Base-by-base conservation (phyloP, 2,797 vertebrate genomes). In the Alca torda region DNA sequence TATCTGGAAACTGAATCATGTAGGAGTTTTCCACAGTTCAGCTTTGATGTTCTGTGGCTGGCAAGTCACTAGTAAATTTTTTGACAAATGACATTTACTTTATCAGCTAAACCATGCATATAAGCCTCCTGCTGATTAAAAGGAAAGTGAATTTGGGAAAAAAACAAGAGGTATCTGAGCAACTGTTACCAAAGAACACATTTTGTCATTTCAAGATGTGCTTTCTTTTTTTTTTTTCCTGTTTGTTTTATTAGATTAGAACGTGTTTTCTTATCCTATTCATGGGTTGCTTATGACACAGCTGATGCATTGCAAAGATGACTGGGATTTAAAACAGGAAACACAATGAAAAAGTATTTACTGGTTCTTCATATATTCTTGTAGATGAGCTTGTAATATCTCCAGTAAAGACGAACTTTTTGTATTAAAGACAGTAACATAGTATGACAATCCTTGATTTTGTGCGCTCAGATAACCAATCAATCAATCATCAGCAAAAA, bases 51-150 rank as follows among this genome's bases (percentile, higher is more conserved):
- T 95, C 76, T 88, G 60, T 77, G 89, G 60, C 79, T 95, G 84
- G 76, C 79, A 93, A 96, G 63, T 56, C 76, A 54, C 76, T 94
- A 84, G 85, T 79, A 95, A 83, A 82, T 95, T 96, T 95, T 93
- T 88, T 93, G 77, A 90, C 80, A 96, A 93, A 86, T 95, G 74
- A 51, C 92, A 94, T 96, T 91, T 95, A 91, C 79, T 97, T 93
- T 96, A 90, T 94, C 89, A 93, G 70, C 70, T 93, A 87, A 94
- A 89, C 89, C 79, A 93, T 95, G 89, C 72, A 85, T 93, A 80
- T 88, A 93, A 92, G 69, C 76, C 65, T 96, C 84, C 89, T 88
- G 69, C 69, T 78, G 89, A 94, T 85, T 95, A 87, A 95, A 95
- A 93, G 46, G 51, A 89, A 89, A 95, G 76, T 70, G 48, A 93